A percentile compares a stretch with the other conserved stretches of the same genome.
Evolutionary conservation across 1,140 invertebrate genomes (phyloP).

Genomic region (Diachasmimorpha longicaudata): DNA sequence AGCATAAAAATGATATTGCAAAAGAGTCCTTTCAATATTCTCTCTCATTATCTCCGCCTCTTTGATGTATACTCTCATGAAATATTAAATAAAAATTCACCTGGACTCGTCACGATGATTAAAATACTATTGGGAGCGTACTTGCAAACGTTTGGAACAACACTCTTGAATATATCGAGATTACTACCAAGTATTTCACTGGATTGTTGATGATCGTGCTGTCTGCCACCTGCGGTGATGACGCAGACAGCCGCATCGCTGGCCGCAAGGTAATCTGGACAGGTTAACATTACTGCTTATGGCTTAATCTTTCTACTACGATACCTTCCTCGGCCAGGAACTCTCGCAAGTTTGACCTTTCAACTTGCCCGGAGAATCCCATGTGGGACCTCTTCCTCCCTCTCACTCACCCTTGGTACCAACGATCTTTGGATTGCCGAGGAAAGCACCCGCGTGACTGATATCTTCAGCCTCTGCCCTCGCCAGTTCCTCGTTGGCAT

Average conservation of each 20-base stretch:
- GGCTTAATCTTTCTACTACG: constrained; percentile 10
- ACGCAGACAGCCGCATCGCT: constrained; percentile 67
- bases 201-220: constrained; percentile 62
- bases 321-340: constrained; percentile 5
- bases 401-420: constrained; percentile 49
- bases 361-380: background rate
- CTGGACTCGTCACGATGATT: constrained; percentile 67
- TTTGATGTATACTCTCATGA: background rate
- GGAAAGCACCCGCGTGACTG: constrained; percentile 67
- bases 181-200: constrained; percentile 64
- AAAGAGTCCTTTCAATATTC: background rate
- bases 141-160: constrained; percentile 65
- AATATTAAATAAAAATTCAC: constrained; percentile 39
- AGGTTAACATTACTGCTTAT: constrained; percentile 23
- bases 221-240: constrained; percentile 66
- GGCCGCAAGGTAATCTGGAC: constrained; percentile 63
- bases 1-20: background rate
- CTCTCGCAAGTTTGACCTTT: background rate
- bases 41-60: background rate
- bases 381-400: background rate
- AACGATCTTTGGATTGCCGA: constrained; percentile 48
- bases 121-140: constrained; percentile 67
- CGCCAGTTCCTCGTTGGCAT: constrained; percentile 65
- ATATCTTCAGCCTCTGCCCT: constrained; percentile 69
- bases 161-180: constrained; percentile 65